Conservation (phyloP, 2,797 vertebrate genomes). For the Bucorvus abyssinicus region DNA sequence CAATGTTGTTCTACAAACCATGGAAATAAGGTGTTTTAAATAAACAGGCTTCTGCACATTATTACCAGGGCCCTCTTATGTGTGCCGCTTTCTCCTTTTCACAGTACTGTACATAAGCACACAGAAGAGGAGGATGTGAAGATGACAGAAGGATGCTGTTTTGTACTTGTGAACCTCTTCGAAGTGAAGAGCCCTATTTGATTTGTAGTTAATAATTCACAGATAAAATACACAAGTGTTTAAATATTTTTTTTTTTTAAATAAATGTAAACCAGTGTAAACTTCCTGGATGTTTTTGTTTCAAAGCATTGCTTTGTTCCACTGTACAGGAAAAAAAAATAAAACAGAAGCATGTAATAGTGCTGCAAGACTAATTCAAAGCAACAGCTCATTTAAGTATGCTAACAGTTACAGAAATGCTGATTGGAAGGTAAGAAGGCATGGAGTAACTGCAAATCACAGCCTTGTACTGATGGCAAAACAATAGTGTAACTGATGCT, state of each 20-base stretch:
- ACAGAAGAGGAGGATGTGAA: constrained; percentile 98
- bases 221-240: constrained; percentile 6
- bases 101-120: constrained; percentile 99
- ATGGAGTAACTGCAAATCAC: neutral
- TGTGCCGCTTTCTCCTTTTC: constrained; percentile 41
- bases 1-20: neutral
- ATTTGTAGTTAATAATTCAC: constrained; percentile 35
- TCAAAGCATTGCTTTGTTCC: constrained; percentile 9
- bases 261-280: constrained; percentile 28
- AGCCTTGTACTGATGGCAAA: neutral
- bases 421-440: neutral
- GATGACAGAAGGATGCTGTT: constrained; percentile 14
- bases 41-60: neutral
- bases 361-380: constrained; percentile 1
- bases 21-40: neutral
- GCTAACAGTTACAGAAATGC: neutral
- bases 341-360: neutral
- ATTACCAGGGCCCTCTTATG: neutral
- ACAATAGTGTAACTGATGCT: neutral
- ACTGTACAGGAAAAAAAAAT: constrained; percentile 23
- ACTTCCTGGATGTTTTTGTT: constrained; percentile 15
- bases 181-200: constrained; percentile 33
- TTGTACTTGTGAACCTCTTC: constrained; percentile 53
- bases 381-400: neutral
- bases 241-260: constrained; percentile 32